Percentiles rank a stretch among this genome's conserved stretches.
phyloP scores from a whole-genome alignment of 1,140 invertebrate species.

The Ceratina australensis region DNA sequence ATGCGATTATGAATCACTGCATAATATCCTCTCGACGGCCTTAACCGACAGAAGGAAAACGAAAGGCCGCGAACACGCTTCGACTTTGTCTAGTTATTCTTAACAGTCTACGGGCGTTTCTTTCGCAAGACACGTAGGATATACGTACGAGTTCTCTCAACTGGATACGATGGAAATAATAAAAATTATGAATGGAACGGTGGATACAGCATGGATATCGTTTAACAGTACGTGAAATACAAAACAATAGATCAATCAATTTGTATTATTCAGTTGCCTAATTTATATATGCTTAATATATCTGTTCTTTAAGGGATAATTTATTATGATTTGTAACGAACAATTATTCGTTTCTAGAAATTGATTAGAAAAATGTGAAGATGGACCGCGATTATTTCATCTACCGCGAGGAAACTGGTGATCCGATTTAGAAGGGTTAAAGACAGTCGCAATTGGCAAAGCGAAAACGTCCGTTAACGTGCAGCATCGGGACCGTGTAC shows the following conservation, averaged over 20 bases:
- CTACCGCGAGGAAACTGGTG: no score
- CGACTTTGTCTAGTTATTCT: slow-evolving; percentile 32
- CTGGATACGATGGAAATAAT: neutral
- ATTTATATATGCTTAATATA: no score
- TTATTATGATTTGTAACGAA: no score
- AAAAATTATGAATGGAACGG: slow-evolving; percentile 1
- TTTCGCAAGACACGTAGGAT: neutral
- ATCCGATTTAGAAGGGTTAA: no score
- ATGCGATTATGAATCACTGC: slow-evolving; percentile 62
- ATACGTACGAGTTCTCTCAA: no score
- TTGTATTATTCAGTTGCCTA: no score
- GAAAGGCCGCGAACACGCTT: slow-evolving; percentile 34
- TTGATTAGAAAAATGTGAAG: no score
- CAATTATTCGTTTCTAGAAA: no score
- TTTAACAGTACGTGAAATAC: neutral
- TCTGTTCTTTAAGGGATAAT: no score
- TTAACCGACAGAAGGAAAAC: slow-evolving; percentile 54
- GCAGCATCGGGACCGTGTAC: neutral
- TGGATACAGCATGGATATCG: neutral
- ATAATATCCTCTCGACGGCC: slow-evolving; percentile 59
- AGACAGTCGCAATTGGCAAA: no score
- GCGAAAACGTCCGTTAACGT: neutral
- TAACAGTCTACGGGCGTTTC: neutral
- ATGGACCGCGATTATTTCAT: no score
- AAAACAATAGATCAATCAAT: neutral